Base-by-base conservation (phyloP, 2,797 vertebrate genomes). In the Rhincodon typus region DNA sequence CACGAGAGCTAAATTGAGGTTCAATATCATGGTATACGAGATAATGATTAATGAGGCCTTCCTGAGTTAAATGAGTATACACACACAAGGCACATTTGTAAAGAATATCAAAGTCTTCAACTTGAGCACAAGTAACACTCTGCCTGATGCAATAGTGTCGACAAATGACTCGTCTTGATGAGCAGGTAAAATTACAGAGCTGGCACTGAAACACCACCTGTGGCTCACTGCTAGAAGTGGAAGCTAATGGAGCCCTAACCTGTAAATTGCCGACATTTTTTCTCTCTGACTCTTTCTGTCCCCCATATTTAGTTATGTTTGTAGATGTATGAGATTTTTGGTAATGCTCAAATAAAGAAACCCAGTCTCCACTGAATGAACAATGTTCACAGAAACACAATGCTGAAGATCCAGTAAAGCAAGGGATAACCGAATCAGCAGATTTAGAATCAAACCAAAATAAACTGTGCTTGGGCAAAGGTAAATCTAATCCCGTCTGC, bases 111-210 rank as follows among this genome's bases (percentile, higher is more conserved):
- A 67, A 72, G 42, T 72, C 69, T 94, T 94, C 69, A 94, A 72
- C 10, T 94, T 94, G 93, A 72, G 67, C 93, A 94, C 38, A 94
- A 70, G 67, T 8, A 70, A 94, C 17, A 27, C 93, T 94, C 67
- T 72, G 93, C 93, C 67, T 94, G 93, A 94, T 70, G 69, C 93
- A 94, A 72, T 94, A 72, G 30, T 94, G 93, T 72, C 38, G 27
- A 94, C 93, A 94, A 94, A 94, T 94, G 50, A 94, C 93, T 94
- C 93, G 38, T 69, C 93, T 94, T 72, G 93, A 94, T 70, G 93
- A 94, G 67, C 93, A 94, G 23, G 93, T 72, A 46, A 94, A 94
- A 94, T 72, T 94, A 72, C 93, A 94, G 67, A 70, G 42, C 42
- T 94, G 93, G 69, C 69, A 94, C 27, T 94, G n/a, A 94, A 94